Evolutionary conservation across 2,113 vertebrate genomes (phyloP).

Genomic region (Trematocara variabile): DNA sequence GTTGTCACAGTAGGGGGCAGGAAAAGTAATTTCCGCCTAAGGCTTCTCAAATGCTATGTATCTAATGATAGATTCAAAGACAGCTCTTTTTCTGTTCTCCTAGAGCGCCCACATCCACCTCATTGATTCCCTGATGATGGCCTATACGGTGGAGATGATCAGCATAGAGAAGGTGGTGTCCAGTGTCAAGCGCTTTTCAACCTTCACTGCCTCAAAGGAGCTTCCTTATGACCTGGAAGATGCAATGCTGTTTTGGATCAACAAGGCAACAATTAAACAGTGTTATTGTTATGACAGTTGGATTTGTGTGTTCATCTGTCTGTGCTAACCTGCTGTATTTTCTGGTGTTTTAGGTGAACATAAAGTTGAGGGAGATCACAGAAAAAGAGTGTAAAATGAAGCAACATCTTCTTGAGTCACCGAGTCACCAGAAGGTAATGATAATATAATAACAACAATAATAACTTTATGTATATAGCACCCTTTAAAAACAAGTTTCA

Average conservation of each 20-base stretch:
- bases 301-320: neutral
- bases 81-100: neutral
- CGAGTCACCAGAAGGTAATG: slow-evolving; percentile 91
- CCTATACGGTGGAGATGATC: slow-evolving; percentile 93
- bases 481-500: neutral
- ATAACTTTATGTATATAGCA: neutral
- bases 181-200: slow-evolving; percentile 90
- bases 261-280: slow-evolving; percentile 79
- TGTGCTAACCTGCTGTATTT: neutral
- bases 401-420: slow-evolving; percentile 89
- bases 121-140: slow-evolving; percentile 95
- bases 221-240: slow-evolving; percentile 93
- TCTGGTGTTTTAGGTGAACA: slow-evolving; percentile 80
- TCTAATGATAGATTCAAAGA: neutral
- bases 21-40: neutral
- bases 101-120: slow-evolving; percentile 94
- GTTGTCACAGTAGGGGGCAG: neutral
- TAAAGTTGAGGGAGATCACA: slow-evolving; percentile 92
- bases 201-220: slow-evolving; percentile 92
- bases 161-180: slow-evolving; percentile 95
- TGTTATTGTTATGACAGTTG: neutral
- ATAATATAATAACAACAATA: neutral
- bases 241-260: slow-evolving; percentile 98
- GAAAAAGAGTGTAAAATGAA: slow-evolving; percentile 91
- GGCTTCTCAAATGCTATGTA: neutral